Conservation (phyloP, 1,140 invertebrate genomes). For the Diorhabda sublineata region DNA sequence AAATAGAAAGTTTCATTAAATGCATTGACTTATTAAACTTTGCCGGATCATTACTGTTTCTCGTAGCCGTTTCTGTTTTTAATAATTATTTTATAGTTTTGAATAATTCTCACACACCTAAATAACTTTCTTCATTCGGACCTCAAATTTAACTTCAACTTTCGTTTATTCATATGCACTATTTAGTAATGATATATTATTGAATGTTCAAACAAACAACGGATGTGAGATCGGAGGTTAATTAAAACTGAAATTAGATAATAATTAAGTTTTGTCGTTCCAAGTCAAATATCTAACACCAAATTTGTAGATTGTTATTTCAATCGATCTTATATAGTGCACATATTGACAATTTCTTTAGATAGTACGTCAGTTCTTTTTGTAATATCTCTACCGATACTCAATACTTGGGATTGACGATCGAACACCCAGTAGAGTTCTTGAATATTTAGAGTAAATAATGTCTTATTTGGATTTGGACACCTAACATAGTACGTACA, state of each 20-base stretch:
- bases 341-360: too few species aligned
- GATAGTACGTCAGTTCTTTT: too few species aligned
- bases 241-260: not conserved
- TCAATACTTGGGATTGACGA: too few species aligned
- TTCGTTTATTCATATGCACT: not conserved
- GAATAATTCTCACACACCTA: conserved; percentile 1
- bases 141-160: not conserved
- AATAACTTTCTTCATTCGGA: not conserved
- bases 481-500: too few species aligned
- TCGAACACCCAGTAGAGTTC: too few species aligned
- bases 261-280: too few species aligned
- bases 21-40: not conserved
- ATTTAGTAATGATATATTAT: not conserved
- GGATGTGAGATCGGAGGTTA: not conserved
- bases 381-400: too few species aligned
- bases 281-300: too few species aligned
- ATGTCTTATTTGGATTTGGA: too few species aligned
- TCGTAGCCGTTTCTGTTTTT: not conserved
- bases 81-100: not conserved
- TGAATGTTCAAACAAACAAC: not conserved
- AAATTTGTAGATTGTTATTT: too few species aligned
- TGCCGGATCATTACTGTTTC: not conserved
- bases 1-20: conserved; percentile 3
- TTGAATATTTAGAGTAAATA: too few species aligned
- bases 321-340: too few species aligned